These are phyloP conservation scores for Pipistrellus pygmaeus DNA, from an alignment of 2,797 vertebrate species.

Conservation along the genomic window DNA sequence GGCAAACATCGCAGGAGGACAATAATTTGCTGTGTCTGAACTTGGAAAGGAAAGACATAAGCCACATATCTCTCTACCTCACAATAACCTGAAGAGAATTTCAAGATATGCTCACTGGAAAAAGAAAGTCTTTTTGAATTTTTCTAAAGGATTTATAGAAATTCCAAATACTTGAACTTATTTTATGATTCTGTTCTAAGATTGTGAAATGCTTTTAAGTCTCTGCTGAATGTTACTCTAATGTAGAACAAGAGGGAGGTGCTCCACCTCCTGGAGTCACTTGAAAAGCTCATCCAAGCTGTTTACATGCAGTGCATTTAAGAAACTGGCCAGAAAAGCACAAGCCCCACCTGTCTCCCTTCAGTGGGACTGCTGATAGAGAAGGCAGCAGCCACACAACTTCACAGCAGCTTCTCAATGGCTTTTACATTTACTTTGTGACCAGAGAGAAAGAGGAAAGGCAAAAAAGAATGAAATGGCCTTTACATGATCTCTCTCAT, in stretches of 20 bases:
- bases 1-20: neutral
- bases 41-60: neutral
- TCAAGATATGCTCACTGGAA: constrained; percentile 36
- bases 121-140: constrained; percentile 34
- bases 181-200: constrained; percentile 63
- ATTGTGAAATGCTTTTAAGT: constrained; percentile 57
- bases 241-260: constrained; percentile 46
- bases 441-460: neutral
- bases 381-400: neutral
- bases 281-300: constrained; percentile 43
- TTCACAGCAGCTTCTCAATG: constrained; percentile 35
- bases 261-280: neutral
- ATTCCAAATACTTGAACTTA: constrained; percentile 58
- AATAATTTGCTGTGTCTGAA: neutral
- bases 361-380: neutral
- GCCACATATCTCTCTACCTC: neutral
- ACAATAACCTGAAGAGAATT: constrained; percentile 52
- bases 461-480: neutral
- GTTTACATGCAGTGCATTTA: constrained; percentile 31
- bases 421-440: neutral
- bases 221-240: constrained; percentile 58
- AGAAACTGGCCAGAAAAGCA: constrained; percentile 37
- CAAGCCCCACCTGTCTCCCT: neutral
- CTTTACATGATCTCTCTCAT: constrained; percentile 3
- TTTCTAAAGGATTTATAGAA: constrained; percentile 44